Conservation (phyloP, 2,113 vertebrate genomes). For the Lamprotornis superbus region DNA sequence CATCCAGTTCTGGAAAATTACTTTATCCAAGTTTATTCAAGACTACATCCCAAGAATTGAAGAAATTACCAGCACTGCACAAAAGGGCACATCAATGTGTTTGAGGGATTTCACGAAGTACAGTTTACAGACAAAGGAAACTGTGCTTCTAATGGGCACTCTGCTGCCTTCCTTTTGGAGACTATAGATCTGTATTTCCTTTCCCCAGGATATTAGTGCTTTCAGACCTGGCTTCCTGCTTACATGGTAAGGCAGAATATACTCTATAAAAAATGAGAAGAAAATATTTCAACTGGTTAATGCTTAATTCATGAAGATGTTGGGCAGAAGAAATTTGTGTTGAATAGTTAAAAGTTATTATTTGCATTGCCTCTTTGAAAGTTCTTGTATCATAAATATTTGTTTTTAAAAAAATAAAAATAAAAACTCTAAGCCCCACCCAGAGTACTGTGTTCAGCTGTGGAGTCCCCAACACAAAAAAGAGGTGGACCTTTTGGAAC, state of each 20-base stretch:
- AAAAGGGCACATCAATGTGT: constrained; percentile 76
- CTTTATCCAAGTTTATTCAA: constrained; percentile 69
- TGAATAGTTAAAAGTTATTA: background rate
- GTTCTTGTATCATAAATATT: background rate
- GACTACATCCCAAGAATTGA: constrained; percentile 81
- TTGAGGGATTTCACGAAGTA: constrained; percentile 79
- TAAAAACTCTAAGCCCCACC: background rate
- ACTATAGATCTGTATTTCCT: constrained; percentile 36
- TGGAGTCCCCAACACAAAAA: background rate
- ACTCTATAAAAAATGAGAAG: background rate
- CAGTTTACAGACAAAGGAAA: constrained; percentile 60
- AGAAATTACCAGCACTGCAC: constrained; percentile 71
- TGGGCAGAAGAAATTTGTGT: background rate
- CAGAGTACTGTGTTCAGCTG: background rate
- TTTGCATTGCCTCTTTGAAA: background rate
- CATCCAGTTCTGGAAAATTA: constrained; percentile 82
- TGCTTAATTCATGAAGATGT: background rate
- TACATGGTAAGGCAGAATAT: background rate
- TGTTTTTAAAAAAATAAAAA: background rate
- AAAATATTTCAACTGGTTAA: background rate
- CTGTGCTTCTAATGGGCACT: constrained; percentile 81
- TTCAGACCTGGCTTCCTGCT: background rate
- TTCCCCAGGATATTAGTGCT: background rate
- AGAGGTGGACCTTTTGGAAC: background rate
- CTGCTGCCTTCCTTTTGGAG: constrained; percentile 81